These are phyloP conservation scores for Tiaroga cobitis DNA, from an alignment of 2,797 vertebrate genomes.

Conservation along the genomic window DNA sequence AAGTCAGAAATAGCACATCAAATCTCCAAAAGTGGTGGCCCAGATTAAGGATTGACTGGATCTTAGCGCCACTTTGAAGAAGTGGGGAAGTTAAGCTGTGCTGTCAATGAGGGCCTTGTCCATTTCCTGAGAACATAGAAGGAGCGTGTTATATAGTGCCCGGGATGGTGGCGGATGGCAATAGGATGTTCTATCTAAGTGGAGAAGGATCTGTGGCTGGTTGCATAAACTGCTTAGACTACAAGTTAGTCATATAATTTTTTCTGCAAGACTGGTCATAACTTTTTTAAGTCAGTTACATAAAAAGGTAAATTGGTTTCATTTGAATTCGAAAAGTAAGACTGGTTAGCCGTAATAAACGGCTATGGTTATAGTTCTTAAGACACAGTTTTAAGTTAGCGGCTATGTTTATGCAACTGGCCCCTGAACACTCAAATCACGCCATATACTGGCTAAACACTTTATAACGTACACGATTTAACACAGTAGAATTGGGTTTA, in stretches of 20 bases:
- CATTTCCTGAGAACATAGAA: conserved; percentile 84
- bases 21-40: conserved; percentile 64
- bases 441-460: background rate
- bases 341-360: too few relatives aligned
- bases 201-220: background rate
- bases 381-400: too few relatives aligned
- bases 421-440: background rate
- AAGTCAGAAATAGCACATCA: conserved; percentile 36
- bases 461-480: background rate
- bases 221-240: too few relatives aligned
- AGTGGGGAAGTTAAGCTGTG: conserved; percentile 73
- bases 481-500: background rate
- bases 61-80: conserved; percentile 61
- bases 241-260: too few relatives aligned
- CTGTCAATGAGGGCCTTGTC: conserved; percentile 74
- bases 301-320: too few relatives aligned
- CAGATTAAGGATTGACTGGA: conserved; percentile 59
- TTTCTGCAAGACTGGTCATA: too few relatives aligned
- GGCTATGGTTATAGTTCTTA: too few relatives aligned
- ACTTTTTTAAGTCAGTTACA: too few relatives aligned
- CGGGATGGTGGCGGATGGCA: conserved; percentile 14
- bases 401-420: too few relatives aligned
- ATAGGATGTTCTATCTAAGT: conserved; percentile 20
- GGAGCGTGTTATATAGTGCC: conserved; percentile 68
- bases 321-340: too few relatives aligned